Base-by-base conservation (phyloP, 2,888 invertebrate genomes). In the Elegia similella region DNA sequence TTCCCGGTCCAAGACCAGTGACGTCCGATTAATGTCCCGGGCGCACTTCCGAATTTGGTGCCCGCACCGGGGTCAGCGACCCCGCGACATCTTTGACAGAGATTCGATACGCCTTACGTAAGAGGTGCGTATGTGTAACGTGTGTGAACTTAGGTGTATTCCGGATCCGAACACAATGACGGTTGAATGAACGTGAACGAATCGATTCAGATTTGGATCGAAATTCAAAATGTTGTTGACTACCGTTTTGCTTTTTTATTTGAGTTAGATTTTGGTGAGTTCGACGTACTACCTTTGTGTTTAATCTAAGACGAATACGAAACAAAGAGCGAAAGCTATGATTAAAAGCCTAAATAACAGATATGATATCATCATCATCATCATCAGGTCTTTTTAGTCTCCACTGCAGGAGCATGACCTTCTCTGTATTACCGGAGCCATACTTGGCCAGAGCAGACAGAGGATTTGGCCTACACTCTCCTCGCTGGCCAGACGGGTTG, bases 1-100 rank as follows among this genome's bases (percentile, higher is more conserved):
- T 64, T 61, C 63, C 62, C 70, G 70, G 68, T 70, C 69, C 69
- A 73, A 76, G 73, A 71, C 71, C 74, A 69, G 70, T 68, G 75
- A 75, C 81, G 76, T 78, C 78, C 84, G 85, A 88, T 86, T 86
- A 86, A 85, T 84, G 85, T 83, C 83, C 73, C 78, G 70, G 69
- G 70, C 75, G 70, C 70, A 73, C 78, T 80, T 76, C 86, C 78
- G 78, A 88, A 88, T 86, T 86, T 69, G 84, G 82, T 75, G 80
- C 85, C 84, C 83, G 83, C 84, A 84, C 81, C 70, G 77, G 56
- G 86, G 84, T 86, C 85, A 63, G 32, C 67, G 84, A 84, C 86
- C 88, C 76, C 61, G 71, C 66, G 64, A 65, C 62, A 62, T 38
- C 56, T 58, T 60, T 63, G 64, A 64, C 62, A 64, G 62, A 53